A percentile compares a stretch with the other conserved stretches of the same genome.
phyloP scores from a whole-genome alignment of 2,797 vertebrate genomes.

The Fistularia tabacaria region DNA sequence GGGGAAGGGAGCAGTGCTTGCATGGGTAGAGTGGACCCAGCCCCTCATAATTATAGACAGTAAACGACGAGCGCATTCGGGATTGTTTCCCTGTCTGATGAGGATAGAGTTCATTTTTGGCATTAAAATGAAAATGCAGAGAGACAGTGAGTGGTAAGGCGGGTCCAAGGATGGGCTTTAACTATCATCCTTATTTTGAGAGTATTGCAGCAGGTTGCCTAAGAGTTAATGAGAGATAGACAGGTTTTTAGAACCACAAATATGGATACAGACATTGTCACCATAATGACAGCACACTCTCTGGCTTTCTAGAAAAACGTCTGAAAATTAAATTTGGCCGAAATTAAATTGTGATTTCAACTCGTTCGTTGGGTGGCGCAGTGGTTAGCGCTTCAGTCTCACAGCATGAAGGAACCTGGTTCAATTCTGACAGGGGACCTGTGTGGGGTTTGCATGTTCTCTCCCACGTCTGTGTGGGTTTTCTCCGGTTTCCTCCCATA shows the following conservation, averaged over 20 bases:
- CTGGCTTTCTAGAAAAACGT: not conserved
- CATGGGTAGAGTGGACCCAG: constrained; percentile 62
- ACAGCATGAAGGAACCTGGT: no score
- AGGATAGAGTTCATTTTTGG: constrained; percentile 61
- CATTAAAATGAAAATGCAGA: constrained; percentile 35
- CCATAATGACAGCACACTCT: not conserved
- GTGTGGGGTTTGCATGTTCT: no score
- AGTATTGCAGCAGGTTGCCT: not conserved
- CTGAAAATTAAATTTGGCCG: no score
- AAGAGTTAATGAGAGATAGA: not conserved
- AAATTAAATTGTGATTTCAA: no score
- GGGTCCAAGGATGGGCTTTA: constrained; percentile 2
- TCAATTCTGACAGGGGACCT: no score
- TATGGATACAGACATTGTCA: not conserved
- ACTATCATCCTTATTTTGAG: not conserved
- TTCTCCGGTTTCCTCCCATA: no score
- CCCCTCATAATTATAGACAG: constrained; percentile 80
- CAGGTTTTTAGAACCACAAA: not conserved
- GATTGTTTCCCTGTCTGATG: constrained; percentile 64
- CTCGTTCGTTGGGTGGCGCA: no score
- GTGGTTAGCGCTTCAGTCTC: no score
- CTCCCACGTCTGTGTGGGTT: no score
- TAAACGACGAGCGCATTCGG: constrained; percentile 69
- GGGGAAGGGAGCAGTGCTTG: constrained; percentile 62
- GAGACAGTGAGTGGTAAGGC: constrained; percentile 16